These are phyloP conservation scores for Aphrocallistes beatrix DNA, from an alignment of 37 sponge, comb jelly and placozoan species.

Conservation along the genomic window DNA sequence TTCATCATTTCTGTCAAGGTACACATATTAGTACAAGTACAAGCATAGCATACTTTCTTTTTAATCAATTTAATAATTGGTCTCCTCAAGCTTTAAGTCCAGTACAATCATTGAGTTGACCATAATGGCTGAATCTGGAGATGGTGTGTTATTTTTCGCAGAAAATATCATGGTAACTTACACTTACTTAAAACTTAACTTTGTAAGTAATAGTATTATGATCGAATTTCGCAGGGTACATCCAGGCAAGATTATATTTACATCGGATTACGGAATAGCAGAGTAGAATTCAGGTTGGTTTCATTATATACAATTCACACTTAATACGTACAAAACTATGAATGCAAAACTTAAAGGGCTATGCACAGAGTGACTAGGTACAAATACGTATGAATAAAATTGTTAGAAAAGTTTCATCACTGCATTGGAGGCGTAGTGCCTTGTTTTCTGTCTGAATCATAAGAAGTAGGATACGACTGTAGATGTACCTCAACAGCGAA, in stretches of 20 bases:
- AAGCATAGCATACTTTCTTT: too few relatives aligned
- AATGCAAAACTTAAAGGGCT: background rate
- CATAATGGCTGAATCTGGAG: background rate
- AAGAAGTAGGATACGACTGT: background rate
- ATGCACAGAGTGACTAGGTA: background rate
- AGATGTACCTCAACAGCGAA: background rate
- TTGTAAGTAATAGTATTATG: background rate
- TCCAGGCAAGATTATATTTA: background rate
- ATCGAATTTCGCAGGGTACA: background rate
- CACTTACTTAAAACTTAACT: background rate
- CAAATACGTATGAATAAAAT: too few relatives aligned
- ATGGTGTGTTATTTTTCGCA: constrained; percentile 16
- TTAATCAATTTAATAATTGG: too few relatives aligned
- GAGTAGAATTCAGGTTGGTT: background rate
- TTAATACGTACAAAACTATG: background rate
- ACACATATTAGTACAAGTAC: too few relatives aligned
- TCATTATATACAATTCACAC: background rate
- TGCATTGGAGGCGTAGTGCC: background rate
- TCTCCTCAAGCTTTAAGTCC: background rate
- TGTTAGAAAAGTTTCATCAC: background rate
- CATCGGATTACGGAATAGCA: background rate
- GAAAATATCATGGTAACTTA: background rate
- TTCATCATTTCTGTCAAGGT: background rate
- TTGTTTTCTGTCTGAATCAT: too few relatives aligned
- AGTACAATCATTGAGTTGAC: background rate